Base-by-base conservation (phyloP, 2,113 vertebrate species). In the Syngnathoides biaculeatus region DNA sequence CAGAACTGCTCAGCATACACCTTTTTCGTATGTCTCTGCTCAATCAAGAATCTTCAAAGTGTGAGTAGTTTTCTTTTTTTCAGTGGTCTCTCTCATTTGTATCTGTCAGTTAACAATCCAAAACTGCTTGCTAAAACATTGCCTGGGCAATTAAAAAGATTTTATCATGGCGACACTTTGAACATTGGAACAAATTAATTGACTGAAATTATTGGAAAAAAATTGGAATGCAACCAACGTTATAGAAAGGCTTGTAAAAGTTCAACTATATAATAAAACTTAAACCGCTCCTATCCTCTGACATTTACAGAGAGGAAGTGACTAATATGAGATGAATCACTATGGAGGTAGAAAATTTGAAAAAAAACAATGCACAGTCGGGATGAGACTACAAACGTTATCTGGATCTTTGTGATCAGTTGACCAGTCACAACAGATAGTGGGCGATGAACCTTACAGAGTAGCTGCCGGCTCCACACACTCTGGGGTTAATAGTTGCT, bases 391-490 rank as follows among this genome's bases (percentile, higher is more conserved):
- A 53, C 71, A 72, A 72, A 69, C 48, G 52, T 35, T 47, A 42
- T 69, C 58, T 73, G 56, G 38, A 71, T 80, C 71, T 59, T 55
- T 61, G 47, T 66, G 67, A 67, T 71, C 50, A 61, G 50, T 65
- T 62, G 58, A 69, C 65, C 73, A 76, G 73, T 72, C 69, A 78
- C 57, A 79, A 52, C 56, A 80, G 65, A 68, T 67, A 38, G 68
- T 65, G 71, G 71, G 82, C 66, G 78, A 74, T 70, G 75, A 42
- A 14, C 26, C 94, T 92, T 89, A 97, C 95, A n/a, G 94, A 98
- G 87, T 93, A 98, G 79, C 89, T 95, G 76, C 95, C 95, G 74
- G 87, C 67, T 40, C 92, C 89, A 52, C 95, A 97, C 0, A 88
- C 73, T 70, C 14, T 83, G 39, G 95, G 94, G 69, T 79, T 84